A percentile compares a stretch with the other conserved stretches of the same genome.
These are phyloP conservation scores for Euleptes europaea DNA, from an alignment of 2,113 vertebrate species.

Conservation along the genomic window DNA sequence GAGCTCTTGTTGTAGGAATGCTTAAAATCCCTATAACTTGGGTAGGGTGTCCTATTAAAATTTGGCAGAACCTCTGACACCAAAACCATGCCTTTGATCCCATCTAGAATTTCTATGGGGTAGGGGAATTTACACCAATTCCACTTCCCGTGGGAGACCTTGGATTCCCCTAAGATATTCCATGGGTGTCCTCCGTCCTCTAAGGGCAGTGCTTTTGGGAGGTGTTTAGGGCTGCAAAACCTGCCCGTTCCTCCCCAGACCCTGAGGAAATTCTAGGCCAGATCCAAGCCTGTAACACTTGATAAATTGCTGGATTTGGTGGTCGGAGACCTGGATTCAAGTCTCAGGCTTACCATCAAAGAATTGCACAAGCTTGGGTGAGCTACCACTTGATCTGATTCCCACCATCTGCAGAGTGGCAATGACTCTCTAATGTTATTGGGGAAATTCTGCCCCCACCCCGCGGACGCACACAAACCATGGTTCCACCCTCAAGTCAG, in stretches of 20 bases:
- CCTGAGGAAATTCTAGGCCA: too few relatives aligned
- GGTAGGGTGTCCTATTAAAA: slow-evolving; percentile 3
- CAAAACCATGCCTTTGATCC: background rate
- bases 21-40: slow-evolving; percentile 22
- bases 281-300: background rate
- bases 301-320: background rate
- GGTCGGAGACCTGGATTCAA: background rate
- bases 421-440: background rate
- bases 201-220: too few relatives aligned
- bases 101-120: too few relatives aligned
- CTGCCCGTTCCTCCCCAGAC: too few relatives aligned
- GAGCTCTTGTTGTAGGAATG: slow-evolving; percentile 23
- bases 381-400: background rate
- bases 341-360: background rate
- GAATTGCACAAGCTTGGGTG: background rate
- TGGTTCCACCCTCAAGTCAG: too few relatives aligned
- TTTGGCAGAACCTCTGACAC: background rate
- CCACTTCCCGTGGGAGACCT: too few relatives aligned
- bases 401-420: background rate
- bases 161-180: too few relatives aligned
- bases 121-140: too few relatives aligned
- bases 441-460: background rate
- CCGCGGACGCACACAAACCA: too few relatives aligned
- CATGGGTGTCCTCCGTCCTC: too few relatives aligned
- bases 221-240: too few relatives aligned